A percentile compares a stretch with the other conserved stretches of the same genome.
Conservation (phyloP, 2,113 vertebrate genomes). For the Brachyhypopomus gauderio region DNA sequence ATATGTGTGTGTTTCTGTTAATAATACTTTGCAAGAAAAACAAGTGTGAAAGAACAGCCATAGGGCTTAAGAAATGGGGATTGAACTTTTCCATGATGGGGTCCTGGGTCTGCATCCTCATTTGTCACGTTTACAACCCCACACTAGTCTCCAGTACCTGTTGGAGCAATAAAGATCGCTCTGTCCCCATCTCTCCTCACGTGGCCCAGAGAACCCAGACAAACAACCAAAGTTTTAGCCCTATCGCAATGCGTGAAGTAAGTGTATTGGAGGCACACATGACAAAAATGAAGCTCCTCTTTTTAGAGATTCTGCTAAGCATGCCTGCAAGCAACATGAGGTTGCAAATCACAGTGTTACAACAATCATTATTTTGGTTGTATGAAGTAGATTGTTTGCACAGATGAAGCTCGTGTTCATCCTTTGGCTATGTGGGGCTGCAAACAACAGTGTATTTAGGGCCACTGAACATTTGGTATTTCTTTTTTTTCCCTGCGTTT, state of each 20-base stretch:
- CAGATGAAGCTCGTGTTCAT: conserved; percentile 15
- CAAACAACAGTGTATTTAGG: conserved; percentile 18
- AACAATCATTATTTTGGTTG: conserved; percentile 46
- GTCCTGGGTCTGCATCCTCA: not conserved
- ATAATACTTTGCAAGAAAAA: too few relatives aligned
- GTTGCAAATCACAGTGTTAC: conserved; percentile 31
- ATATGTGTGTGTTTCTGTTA: too few relatives aligned
- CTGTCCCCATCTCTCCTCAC: not conserved
- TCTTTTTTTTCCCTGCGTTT: not conserved
- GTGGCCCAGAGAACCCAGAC: conserved; percentile 9
- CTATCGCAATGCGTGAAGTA: conserved; percentile 26
- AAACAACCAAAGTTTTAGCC: conserved; percentile 25
- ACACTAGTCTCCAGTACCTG: not conserved
- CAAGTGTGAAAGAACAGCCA: too few relatives aligned
- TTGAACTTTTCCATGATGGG: conserved; percentile 23
- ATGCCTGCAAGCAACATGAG: conserved; percentile 6
- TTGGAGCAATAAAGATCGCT: conserved; percentile 28
- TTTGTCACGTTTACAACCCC: conserved; percentile 4
- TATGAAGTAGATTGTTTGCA: conserved; percentile 16
- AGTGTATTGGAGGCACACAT: conserved; percentile 14
- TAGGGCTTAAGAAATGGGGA: not conserved
- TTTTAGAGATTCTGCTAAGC: conserved; percentile 7
- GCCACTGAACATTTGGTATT: not conserved
- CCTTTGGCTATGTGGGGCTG: conserved; percentile 14
- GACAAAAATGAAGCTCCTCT: conserved; percentile 3